Percentiles rank a stretch among this genome's conserved stretches.
Evolutionary conservation across 2,797 vertebrate species (phyloP).

Genomic region (Pipistrellus pipistrellus): DNA sequence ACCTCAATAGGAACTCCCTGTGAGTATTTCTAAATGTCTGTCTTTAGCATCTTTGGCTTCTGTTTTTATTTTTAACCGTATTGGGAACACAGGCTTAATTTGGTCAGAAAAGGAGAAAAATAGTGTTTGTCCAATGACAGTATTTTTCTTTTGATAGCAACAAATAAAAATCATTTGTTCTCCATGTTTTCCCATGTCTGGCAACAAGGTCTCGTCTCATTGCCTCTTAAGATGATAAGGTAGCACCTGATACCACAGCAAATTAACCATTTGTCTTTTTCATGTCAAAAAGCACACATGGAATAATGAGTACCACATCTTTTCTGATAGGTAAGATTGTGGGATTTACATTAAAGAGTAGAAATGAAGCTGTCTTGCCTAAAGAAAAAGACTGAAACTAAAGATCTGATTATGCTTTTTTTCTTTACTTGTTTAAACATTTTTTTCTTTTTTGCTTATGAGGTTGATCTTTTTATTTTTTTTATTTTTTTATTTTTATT

Average conservation of each 20-base stretch:
- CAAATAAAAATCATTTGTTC: conserved; percentile 40
- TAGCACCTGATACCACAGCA: neutral
- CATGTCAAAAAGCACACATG: neutral
- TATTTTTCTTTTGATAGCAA: conserved; percentile 56
- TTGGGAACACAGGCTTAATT: conserved; percentile 29
- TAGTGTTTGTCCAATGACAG: neutral
- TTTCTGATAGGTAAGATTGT: conserved; percentile 35
- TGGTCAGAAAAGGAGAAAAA: conserved; percentile 1
- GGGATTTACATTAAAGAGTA: conserved; percentile 18
- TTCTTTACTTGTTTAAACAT: neutral
- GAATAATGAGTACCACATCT: neutral
- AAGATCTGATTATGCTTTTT: neutral
- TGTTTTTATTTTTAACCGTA: neutral
- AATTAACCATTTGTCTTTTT: conserved; percentile 55
- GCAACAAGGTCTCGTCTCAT: neutral
- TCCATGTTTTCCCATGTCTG: conserved; percentile 30
- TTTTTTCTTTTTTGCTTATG: conserved; percentile 16
- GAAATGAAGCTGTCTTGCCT: neutral
- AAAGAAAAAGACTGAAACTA: conserved; percentile 1
- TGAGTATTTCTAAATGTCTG: conserved; percentile 88
- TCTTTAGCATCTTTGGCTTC: conserved; percentile 3
- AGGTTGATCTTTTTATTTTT: neutral
- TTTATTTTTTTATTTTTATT: neutral
- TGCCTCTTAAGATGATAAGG: conserved; percentile 20
- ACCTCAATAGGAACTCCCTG: conserved; percentile 88